A percentile compares a stretch with the other conserved stretches of the same genome.
Evolutionary conservation across 2,113 vertebrate species (phyloP).

Genomic region (Toxotes jaculatrix): DNA sequence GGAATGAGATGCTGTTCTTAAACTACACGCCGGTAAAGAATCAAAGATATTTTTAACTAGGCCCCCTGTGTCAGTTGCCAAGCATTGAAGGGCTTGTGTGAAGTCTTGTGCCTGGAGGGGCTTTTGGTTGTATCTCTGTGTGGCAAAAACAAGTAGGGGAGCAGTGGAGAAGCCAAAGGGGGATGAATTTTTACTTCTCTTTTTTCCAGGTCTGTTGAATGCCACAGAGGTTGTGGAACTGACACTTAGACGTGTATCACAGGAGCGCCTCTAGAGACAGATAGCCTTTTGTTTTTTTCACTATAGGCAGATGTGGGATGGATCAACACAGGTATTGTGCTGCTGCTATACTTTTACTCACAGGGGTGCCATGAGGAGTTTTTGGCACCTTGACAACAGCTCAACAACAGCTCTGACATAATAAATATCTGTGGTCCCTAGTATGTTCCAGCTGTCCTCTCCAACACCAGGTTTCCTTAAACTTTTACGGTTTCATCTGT

Average conservation of each 20-base stretch:
- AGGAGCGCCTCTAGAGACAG: constrained; percentile 75
- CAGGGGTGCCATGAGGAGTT: constrained; percentile 19
- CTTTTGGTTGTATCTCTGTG: constrained; percentile 66
- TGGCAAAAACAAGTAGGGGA: constrained; percentile 69
- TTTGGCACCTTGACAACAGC: constrained; percentile 36
- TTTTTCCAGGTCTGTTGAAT: constrained; percentile 15
- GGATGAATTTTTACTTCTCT: constrained; percentile 37
- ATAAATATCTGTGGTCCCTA: constrained; percentile 41
- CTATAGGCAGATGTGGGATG: constrained; percentile 56
- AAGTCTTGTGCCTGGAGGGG: constrained; percentile 78
- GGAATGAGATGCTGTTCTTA: constrained; percentile 62
- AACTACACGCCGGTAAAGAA: constrained; percentile 53
- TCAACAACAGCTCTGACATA: constrained; percentile 42
- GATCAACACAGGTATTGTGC: constrained; percentile 50
- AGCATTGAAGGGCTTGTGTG: constrained; percentile 74
- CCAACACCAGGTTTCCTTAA: neutral
- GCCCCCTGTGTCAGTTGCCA: constrained; percentile 71
- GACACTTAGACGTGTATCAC: constrained; percentile 74
- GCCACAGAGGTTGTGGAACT: constrained; percentile 74
- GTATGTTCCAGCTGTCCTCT: constrained; percentile 10
- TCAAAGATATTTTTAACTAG: constrained; percentile 73
- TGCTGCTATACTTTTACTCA: constrained; percentile 39
- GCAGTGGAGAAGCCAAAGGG: constrained; percentile 43
- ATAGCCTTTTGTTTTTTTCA: constrained; percentile 72
- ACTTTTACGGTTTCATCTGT: constrained; percentile 13